Evolutionary conservation across 2,888 invertebrate species (phyloP).

Genomic region (Chaitophorus viminalis): DNA sequence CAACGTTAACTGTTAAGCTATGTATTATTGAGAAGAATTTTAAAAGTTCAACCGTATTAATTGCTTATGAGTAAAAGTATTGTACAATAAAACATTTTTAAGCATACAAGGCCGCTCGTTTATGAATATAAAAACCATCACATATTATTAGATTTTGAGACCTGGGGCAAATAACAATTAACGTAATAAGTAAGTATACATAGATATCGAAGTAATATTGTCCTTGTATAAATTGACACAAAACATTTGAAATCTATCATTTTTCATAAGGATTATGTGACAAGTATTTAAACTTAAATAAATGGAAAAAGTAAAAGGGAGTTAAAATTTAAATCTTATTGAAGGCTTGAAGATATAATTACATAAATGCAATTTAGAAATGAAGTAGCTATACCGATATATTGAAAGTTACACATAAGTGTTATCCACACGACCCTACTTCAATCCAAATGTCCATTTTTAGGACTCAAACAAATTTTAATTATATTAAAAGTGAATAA

Average conservation of each 20-base stretch:
- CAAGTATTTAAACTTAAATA: too few relatives aligned
- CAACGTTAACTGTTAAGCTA: neutral
- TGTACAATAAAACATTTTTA: slow-evolving; percentile 18
- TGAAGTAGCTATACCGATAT: too few relatives aligned
- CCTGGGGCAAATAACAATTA: neutral
- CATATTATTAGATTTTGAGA: slow-evolving; percentile 44
- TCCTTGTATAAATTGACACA: slow-evolving; percentile 13
- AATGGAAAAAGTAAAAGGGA: too few relatives aligned
- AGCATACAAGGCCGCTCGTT: slow-evolving; percentile 27
- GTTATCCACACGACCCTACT: too few relatives aligned
- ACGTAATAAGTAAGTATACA: neutral
- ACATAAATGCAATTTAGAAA: too few relatives aligned
- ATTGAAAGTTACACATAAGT: too few relatives aligned
- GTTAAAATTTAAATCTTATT: too few relatives aligned
- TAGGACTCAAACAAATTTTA: too few relatives aligned
- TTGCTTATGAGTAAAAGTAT: slow-evolving; percentile 38
- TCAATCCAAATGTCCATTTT: too few relatives aligned
- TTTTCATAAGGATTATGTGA: too few relatives aligned
- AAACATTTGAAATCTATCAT: neutral
- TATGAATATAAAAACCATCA: slow-evolving; percentile 30
- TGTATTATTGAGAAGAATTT: slow-evolving; percentile 30
- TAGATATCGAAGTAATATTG: neutral
- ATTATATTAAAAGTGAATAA: too few relatives aligned
- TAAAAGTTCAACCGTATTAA: slow-evolving; percentile 22
- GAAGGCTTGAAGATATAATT: too few relatives aligned